phyloP scores from a whole-genome alignment of 1,140 invertebrate species.

The Cephus cinctus region DNA sequence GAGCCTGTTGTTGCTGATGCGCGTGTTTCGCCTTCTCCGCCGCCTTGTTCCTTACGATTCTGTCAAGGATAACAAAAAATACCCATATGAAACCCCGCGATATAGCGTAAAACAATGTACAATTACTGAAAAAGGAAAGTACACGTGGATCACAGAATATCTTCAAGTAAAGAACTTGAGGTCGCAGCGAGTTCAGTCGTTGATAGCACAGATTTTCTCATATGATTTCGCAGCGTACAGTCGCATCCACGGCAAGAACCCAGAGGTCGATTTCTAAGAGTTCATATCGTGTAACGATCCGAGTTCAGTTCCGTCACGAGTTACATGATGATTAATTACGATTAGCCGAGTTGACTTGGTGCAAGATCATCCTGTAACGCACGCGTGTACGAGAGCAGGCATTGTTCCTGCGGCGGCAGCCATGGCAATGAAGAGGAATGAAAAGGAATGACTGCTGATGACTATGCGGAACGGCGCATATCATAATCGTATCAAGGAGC shows the following conservation, averaged over 20 bases:
- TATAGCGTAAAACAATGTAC: background rate
- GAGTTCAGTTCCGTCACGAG: too few relatives aligned
- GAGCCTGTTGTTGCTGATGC: slow-evolving; percentile 70
- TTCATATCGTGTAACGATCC: too few relatives aligned
- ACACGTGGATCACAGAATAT: background rate
- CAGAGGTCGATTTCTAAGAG: too few relatives aligned
- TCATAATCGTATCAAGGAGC: slow-evolving; percentile 20
- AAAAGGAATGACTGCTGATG: slow-evolving; percentile 21
- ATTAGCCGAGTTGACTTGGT: slow-evolving; percentile 36
- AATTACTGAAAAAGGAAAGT: background rate
- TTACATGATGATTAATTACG: slow-evolving; percentile 37
- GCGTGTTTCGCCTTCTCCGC: slow-evolving; percentile 94
- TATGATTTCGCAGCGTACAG: too few relatives aligned
- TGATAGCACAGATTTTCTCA: too few relatives aligned
- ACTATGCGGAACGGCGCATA: slow-evolving; percentile 26
- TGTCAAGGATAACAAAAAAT: slow-evolving; percentile 48
- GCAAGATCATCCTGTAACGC: slow-evolving; percentile 16
- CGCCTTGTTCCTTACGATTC: slow-evolving; percentile 94
- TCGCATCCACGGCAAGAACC: too few relatives aligned
- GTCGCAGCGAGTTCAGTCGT: too few relatives aligned
- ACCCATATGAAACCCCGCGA: background rate
- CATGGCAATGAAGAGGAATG: slow-evolving; percentile 12
- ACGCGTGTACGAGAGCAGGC: background rate
- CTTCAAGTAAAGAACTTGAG: background rate
- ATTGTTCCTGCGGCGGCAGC: background rate